Percentiles rank a stretch among this genome's conserved stretches.
Conservation (phyloP, 1,140 invertebrate species). For the Bombus pascuorum region DNA sequence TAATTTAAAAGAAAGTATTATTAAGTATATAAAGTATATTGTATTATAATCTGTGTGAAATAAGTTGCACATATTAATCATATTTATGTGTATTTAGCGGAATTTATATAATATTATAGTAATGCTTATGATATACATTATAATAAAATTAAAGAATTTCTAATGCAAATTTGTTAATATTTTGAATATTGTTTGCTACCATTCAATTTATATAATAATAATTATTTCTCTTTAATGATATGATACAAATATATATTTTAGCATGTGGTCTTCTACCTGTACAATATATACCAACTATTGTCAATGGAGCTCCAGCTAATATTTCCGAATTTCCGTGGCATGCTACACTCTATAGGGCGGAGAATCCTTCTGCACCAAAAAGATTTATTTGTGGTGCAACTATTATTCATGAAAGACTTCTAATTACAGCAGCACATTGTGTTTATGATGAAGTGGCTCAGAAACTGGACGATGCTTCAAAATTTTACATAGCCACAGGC, state of each 20-base stretch:
- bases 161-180: conserved; percentile 8
- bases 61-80: conserved; percentile 20
- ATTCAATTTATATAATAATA: neutral
- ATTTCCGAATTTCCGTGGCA: conserved; percentile 80
- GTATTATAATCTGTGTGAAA: neutral
- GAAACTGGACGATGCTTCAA: neutral
- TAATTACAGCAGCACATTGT: conserved; percentile 80
- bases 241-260: conserved; percentile 60
- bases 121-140: neutral
- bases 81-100: neutral
- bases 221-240: neutral
- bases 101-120: neutral
- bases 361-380: conserved; percentile 49
- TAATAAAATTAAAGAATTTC: neutral
- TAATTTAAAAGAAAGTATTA: neutral
- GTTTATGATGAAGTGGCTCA: conserved; percentile 70
- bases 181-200: neutral
- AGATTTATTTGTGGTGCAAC: conserved; percentile 77
- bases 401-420: conserved; percentile 73
- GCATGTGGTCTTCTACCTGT: conserved; percentile 71
- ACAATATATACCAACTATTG: conserved; percentile 64
- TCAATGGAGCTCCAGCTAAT: conserved; percentile 67
- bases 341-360: conserved; percentile 72
- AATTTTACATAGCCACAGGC: conserved; percentile 68
- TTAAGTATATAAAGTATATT: neutral